phyloP scores from a whole-genome alignment of 64 coral and sea anemone species.

The Astreopora myriophthalma region DNA sequence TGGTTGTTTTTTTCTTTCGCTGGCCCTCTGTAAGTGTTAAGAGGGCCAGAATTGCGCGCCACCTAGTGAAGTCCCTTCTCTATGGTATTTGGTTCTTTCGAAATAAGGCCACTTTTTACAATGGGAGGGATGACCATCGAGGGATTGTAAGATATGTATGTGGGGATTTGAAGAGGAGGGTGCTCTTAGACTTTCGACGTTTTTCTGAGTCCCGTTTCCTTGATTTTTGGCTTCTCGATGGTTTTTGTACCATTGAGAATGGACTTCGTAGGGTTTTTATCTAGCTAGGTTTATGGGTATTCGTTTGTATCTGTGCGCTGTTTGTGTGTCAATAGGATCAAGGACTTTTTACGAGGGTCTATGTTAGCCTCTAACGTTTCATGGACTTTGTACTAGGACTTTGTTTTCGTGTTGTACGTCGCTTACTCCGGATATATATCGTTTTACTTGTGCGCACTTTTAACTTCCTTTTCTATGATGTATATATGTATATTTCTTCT shows the following conservation, averaged over 20 bases:
- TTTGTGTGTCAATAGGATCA: too few species aligned
- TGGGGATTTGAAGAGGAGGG: neutral
- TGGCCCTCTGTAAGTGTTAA: neutral
- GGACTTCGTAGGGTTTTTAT: neutral
- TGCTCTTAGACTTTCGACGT: neutral
- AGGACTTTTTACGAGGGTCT: too few species aligned
- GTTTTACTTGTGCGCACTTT: too few species aligned
- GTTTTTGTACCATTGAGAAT: neutral
- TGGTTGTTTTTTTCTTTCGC: neutral
- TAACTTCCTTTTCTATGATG: too few species aligned
- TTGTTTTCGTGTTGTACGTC: too few species aligned
- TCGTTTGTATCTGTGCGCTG: neutral
- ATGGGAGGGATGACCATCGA: neutral
- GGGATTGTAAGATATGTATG: neutral
- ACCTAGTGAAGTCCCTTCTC: neutral
- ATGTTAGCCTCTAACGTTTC: too few species aligned
- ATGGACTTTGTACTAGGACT: too few species aligned
- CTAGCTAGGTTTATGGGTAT: neutral
- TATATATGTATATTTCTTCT: too few species aligned
- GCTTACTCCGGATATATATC: too few species aligned
- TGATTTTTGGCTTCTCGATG: neutral
- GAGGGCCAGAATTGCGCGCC: neutral
- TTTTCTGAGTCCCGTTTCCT: neutral
- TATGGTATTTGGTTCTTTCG: neutral
- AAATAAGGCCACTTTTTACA: neutral